Base-by-base conservation (phyloP, 2,888 invertebrate genomes). In the Harpalus rubripes region DNA sequence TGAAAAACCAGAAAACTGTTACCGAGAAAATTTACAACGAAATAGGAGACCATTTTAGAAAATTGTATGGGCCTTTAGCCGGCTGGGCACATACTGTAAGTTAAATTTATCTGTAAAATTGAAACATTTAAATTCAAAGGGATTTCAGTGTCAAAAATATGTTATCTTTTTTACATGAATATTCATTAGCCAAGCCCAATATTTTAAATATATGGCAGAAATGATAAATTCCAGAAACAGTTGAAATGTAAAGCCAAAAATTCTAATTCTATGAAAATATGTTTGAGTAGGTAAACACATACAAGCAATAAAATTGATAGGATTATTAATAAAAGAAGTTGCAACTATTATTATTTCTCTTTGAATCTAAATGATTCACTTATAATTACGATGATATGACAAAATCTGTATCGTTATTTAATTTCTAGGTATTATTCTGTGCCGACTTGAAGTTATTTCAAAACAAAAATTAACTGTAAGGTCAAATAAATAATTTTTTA, bases 61-160 rank as follows among this genome's bases (percentile, higher is more conserved):
- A 92, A 74, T 90, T 97, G 4, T 98, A 97, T 93, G 98, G 98
- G 1, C 94, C 95, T 44, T 93, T 95, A 90, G 98, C 98, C 15
- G 98, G 98, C 10, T 98, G 98, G 98, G 97, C 98, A 10, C 98
- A 98, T 90, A 96, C 98, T 78, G 44, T 52, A 52, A 52, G 44
- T 52, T 52, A 8, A 52, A 52, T 6, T 52, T 52, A 8, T 32
- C 6, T 32, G 32, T 32, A 32, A 32, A 32, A 32, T 32, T 32
- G 32, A 32, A 32, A 32, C 32, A 32, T 32, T 32, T 12, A 52
- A 52, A 12, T 52, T 52, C 44, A 52, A 52, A 52, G 44, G 44
- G 12, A 52, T 52, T 52, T 32, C 32, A 32, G 5, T 32, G 32
- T 0, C 5, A 32, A 32, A 32, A 32, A 32, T 32, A 32, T 32